These are phyloP conservation scores for Mya arenaria DNA, from an alignment of 1,140 invertebrate species.

Conservation along the genomic window DNA sequence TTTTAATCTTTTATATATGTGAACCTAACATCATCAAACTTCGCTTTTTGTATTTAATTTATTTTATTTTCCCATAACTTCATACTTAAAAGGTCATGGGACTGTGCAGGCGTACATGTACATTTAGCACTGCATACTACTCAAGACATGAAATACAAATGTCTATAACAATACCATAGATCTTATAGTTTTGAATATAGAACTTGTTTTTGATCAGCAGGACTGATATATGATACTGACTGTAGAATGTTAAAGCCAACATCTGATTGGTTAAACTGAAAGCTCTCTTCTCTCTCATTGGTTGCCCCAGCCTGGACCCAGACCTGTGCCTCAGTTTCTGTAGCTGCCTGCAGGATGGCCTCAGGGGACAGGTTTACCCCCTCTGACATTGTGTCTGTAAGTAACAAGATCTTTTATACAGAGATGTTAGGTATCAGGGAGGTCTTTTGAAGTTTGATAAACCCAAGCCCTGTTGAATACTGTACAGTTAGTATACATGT, in stretches of 20 bases:
- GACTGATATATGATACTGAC: background rate
- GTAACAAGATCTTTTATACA: too few species aligned
- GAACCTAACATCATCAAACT: background rate
- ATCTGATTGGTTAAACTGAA: background rate
- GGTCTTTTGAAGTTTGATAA: too few species aligned
- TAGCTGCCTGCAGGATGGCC: constrained; percentile 25
- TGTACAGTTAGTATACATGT: too few species aligned
- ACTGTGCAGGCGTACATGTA: background rate
- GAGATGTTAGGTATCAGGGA: too few species aligned
- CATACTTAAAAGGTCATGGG: background rate
- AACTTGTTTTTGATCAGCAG: background rate
- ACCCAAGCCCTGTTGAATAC: too few species aligned
- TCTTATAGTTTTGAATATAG: background rate
- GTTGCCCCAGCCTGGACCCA: constrained; percentile 38
- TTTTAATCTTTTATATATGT: background rate
- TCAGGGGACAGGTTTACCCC: constrained; percentile 16
- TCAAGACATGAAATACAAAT: background rate
- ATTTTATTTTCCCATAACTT: background rate
- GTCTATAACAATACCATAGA: background rate
- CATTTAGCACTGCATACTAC: background rate
- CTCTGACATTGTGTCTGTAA: constrained; percentile 29
- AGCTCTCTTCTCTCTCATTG: constrained; percentile 25
- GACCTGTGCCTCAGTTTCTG: constrained; percentile 19
- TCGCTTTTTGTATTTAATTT: background rate
- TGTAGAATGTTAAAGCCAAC: constrained; percentile 11